Conservation (phyloP, 2,888 invertebrate species). For the Tenthredo livida region DNA sequence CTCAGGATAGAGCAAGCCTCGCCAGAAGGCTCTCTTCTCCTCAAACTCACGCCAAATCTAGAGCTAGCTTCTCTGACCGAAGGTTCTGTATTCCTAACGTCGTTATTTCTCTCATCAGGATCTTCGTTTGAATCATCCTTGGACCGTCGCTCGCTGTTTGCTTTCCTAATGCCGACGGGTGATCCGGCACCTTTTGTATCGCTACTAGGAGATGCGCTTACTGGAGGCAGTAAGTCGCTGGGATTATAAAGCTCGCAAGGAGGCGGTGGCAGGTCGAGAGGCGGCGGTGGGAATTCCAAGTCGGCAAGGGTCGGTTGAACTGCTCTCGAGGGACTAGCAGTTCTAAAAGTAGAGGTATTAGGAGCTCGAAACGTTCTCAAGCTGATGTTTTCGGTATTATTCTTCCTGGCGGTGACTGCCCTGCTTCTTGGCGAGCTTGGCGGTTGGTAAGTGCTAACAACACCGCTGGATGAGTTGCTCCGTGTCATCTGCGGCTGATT, state of each 20-base stretch:
- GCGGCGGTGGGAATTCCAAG: slow-evolving; percentile 93
- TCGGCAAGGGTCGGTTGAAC: slow-evolving; percentile 89
- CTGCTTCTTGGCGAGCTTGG: slow-evolving; percentile 82
- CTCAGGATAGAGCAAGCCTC: slow-evolving; percentile 81
- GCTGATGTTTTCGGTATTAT: slow-evolving; percentile 77
- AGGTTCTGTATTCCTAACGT: slow-evolving; percentile 83
- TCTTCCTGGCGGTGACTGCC: slow-evolving; percentile 68
- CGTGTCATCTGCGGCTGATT: slow-evolving; percentile 91
- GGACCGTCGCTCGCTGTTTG: slow-evolving; percentile 68
- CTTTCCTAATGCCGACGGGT: slow-evolving; percentile 69
- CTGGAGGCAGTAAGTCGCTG: slow-evolving; percentile 63
- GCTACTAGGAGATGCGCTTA: slow-evolving; percentile 63
- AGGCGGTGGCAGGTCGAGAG: slow-evolving; percentile 89
- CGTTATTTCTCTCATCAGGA: slow-evolving; percentile 76
- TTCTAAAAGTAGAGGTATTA: slow-evolving; percentile 78
- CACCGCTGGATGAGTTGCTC: slow-evolving; percentile 93
- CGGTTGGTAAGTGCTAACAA: slow-evolving; percentile 79
- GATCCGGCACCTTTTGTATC: slow-evolving; percentile 66
- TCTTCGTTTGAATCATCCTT: slow-evolving; percentile 69
- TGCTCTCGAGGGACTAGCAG: slow-evolving; percentile 85
- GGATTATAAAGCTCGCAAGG: slow-evolving; percentile 64
- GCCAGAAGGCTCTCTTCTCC: slow-evolving; percentile 83
- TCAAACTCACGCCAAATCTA: slow-evolving; percentile 85
- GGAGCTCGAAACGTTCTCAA: slow-evolving; percentile 78
- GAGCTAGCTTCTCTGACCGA: slow-evolving; percentile 87